These are phyloP conservation scores for Metaphire vulgaris DNA, from an alignment of 1,140 invertebrate genomes.

Conservation along the genomic window DNA sequence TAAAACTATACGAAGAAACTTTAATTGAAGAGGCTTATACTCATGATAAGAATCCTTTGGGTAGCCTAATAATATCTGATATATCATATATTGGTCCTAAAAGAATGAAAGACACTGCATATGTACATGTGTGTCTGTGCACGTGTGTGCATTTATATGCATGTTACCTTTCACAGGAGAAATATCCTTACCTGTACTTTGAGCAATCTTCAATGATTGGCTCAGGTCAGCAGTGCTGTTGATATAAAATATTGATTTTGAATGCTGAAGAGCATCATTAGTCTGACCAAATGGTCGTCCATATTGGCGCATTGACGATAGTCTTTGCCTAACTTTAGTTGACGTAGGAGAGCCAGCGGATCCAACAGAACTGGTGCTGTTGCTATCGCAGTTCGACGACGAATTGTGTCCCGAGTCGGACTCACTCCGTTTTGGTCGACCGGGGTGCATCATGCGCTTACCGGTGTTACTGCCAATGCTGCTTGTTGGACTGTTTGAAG, in stretches of 20 bases:
- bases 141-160: no score
- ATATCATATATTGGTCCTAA: no score
- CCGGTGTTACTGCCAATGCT: not conserved
- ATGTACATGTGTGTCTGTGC: no score
- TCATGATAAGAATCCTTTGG: no score
- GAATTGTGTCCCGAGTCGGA: not conserved
- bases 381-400: not conserved
- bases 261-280: not conserved
- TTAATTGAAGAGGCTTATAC: no score
- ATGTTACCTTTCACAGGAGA: no score
- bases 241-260: not conserved
- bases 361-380: not conserved
- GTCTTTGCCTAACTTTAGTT: not conserved
- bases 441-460: not conserved
- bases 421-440: not conserved
- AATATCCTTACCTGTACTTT: no score
- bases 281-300: not conserved
- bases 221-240: not conserved
- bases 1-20: no score
- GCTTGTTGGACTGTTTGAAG: not conserved
- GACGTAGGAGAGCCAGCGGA: not conserved
- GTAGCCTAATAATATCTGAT: no score
- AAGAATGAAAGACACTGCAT: no score
- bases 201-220: not conserved
- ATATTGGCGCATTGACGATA: not conserved